Conservation (phyloP, 1,140 invertebrate species). For the Agraylea sexmaculata region DNA sequence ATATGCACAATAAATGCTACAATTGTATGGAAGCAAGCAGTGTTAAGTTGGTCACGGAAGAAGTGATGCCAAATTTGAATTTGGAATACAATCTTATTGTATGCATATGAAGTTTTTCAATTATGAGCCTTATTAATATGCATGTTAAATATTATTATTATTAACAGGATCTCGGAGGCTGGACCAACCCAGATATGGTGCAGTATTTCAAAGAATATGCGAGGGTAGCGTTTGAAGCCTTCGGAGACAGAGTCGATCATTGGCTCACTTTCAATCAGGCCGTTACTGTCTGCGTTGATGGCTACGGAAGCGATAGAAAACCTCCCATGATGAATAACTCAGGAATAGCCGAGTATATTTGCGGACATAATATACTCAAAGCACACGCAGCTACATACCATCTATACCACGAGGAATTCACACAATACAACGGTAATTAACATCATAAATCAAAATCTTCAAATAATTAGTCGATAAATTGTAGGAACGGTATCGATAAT, state of each 20-base stretch:
- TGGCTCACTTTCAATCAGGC: conserved; percentile 39
- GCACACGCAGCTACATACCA: conserved; percentile 31
- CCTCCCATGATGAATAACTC: neutral
- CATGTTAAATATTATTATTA: no score
- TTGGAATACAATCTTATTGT: no score
- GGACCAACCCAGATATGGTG: conserved; percentile 38
- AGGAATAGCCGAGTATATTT: conserved; percentile 27
- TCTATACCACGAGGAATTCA: conserved; percentile 22
- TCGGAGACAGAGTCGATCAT: conserved; percentile 33
- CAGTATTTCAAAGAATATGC: conserved; percentile 38
- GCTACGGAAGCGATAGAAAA: neutral
- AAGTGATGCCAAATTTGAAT: no score
- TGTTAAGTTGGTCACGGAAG: no score
- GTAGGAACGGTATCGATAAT: neutral
- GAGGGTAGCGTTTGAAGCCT: conserved; percentile 28
- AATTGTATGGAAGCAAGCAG: no score
- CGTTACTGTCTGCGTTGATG: no score
- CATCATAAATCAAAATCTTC: conserved; percentile 1
- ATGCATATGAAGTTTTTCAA: no score
- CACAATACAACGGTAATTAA: neutral
- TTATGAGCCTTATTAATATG: no score
- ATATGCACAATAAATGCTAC: no score
- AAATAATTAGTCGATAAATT: neutral
- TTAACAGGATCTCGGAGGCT: conserved; percentile 41
- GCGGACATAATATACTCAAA: conserved; percentile 26